Evolutionary conservation across 1,140 invertebrate genomes (phyloP).

Genomic region (Drosophila lacteicornis): DNA sequence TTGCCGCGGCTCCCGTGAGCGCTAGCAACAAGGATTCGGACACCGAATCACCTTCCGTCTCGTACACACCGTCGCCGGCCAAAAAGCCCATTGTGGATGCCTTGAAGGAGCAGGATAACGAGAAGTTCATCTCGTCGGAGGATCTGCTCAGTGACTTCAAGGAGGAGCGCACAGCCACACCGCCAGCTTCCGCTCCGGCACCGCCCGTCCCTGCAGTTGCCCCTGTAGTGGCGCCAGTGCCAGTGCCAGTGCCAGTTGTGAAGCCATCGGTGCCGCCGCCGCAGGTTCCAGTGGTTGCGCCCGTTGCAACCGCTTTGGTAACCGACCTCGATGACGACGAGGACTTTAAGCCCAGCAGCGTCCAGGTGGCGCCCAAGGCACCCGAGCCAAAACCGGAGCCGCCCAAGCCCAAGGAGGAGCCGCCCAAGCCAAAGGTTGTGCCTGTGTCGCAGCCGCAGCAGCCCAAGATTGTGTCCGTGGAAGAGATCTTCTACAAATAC

Average conservation of each 20-base stretch:
- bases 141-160: conserved; percentile 80
- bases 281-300: conserved; percentile 32
- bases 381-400: conserved; percentile 37
- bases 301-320: conserved; percentile 47
- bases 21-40: conserved; percentile 69
- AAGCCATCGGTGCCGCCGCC: conserved; percentile 8
- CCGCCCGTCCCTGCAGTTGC: background rate
- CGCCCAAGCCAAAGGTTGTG: conserved; percentile 44
- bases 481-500: conserved; percentile 83
- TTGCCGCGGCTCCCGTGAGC: conserved; percentile 30
- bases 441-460: conserved; percentile 35
- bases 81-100: conserved; percentile 81
- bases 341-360: conserved; percentile 39
- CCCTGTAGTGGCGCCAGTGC: conserved; percentile 11
- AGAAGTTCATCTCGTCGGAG: conserved; percentile 84
- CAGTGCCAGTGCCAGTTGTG: conserved; percentile 10
- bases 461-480: conserved; percentile 81
- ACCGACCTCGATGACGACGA: conserved; percentile 80
- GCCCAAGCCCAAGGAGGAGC: conserved; percentile 49
- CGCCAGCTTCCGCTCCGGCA: conserved; percentile 37
- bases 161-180: conserved; percentile 71
- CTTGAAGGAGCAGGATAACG: conserved; percentile 81
- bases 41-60: conserved; percentile 77
- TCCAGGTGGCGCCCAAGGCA: conserved; percentile 23
- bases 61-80: conserved; percentile 74